phyloP scores from a whole-genome alignment of 2,888 invertebrate species.

The Drosophila pseudotakahashii region DNA sequence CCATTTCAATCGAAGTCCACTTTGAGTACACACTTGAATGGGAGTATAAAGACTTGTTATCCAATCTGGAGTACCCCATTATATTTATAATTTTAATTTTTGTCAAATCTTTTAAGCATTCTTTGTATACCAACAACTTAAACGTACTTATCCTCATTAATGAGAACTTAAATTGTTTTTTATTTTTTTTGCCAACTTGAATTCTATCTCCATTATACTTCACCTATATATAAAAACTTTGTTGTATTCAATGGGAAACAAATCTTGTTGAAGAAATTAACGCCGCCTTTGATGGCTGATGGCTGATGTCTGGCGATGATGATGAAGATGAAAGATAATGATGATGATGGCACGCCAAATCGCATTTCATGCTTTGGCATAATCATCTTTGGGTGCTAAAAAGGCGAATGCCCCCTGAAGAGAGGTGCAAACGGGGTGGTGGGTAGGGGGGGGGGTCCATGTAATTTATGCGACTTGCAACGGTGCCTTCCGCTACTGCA shows the following conservation, averaged over 20 bases:
- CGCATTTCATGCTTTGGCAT: slow-evolving; percentile 71
- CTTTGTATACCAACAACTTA: not conserved
- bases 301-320: slow-evolving; percentile 10
- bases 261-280: slow-evolving; percentile 59
- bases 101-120: no score
- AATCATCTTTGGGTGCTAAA: slow-evolving; percentile 67
- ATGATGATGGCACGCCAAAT: slow-evolving; percentile 65
- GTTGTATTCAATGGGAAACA: slow-evolving; percentile 26
- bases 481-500: slow-evolving; percentile 76
- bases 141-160: not conserved
- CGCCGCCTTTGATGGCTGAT: slow-evolving; percentile 45
- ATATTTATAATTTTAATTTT: no score
- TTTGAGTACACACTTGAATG: not conserved
- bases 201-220: slow-evolving; percentile 51
- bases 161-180: slow-evolving; percentile 1
- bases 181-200: slow-evolving; percentile 26
- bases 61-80: no score
- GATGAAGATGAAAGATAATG: slow-evolving; percentile 26
- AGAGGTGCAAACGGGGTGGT: slow-evolving; percentile 36
- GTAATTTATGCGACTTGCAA: slow-evolving; percentile 79
- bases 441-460: not conserved
- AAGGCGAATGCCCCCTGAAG: slow-evolving; percentile 75
- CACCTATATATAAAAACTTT: slow-evolving; percentile 40
- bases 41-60: not conserved
- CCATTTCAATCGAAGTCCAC: not conserved